phyloP scores from a whole-genome alignment of 2,797 vertebrate species.

The Falco concolor region DNA sequence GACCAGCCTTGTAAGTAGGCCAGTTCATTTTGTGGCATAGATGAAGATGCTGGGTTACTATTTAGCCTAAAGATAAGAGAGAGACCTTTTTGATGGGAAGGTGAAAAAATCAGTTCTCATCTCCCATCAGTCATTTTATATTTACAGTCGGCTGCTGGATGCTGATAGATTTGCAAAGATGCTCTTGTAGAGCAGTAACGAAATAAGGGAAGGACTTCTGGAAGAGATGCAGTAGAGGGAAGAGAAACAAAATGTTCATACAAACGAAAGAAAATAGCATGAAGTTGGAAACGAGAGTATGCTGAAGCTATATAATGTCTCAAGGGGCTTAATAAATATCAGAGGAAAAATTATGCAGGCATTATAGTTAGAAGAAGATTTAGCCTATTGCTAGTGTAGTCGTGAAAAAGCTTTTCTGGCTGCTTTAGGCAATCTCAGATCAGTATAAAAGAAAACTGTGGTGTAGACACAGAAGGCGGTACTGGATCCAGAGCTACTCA shows the following conservation, averaged over 20 bases:
- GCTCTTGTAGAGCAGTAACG: background rate
- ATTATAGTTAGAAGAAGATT: constrained; percentile 22
- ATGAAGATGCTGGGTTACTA: background rate
- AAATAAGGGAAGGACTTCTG: background rate
- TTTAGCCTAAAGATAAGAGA: background rate
- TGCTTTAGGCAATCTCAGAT: background rate
- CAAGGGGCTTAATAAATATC: constrained; percentile 45
- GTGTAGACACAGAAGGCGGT: background rate
- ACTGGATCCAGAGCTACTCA: background rate
- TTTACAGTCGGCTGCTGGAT: background rate
- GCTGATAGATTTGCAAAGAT: background rate
- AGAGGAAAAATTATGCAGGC: constrained; percentile 40
- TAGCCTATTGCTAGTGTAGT: background rate
- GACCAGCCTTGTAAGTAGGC: background rate
- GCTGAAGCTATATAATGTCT: background rate
- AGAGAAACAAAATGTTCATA: background rate
- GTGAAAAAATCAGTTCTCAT: background rate
- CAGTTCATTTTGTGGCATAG: background rate
- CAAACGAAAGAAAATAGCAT: background rate
- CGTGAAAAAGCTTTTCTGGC: constrained; percentile 20
- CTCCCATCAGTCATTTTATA: background rate
- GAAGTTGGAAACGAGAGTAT: background rate
- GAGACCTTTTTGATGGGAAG: background rate
- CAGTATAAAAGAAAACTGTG: background rate
- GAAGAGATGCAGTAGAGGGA: background rate